These are phyloP conservation scores for Blennius ocellaris DNA, from an alignment of 2,113 vertebrate genomes.

Conservation along the genomic window DNA sequence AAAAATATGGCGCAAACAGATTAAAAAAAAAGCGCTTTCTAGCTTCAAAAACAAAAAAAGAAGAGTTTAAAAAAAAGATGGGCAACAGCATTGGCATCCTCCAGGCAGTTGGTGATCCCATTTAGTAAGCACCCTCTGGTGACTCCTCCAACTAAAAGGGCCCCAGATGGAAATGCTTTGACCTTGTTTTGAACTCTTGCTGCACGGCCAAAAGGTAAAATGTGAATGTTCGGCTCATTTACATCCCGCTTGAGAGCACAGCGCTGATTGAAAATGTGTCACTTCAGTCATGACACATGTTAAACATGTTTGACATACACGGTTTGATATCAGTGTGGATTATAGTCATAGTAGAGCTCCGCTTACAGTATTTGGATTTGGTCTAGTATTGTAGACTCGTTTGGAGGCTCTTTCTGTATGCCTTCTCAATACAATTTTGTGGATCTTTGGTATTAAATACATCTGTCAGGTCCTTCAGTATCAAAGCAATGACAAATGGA, in stretches of 20 bases:
- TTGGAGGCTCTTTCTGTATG: no score
- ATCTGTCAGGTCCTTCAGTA: slow-evolving; percentile 4
- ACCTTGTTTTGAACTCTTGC: slow-evolving; percentile 68
- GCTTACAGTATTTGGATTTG: no score
- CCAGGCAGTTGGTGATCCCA: slow-evolving; percentile 72
- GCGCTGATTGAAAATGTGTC: slow-evolving; percentile 1
- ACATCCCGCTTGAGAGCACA: slow-evolving; percentile 15
- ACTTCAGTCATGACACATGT: slow-evolving; percentile 14
- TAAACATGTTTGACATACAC: background rate
- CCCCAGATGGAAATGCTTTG: slow-evolving; percentile 70
- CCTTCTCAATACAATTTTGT: no score
- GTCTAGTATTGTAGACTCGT: no score
- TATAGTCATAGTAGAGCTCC: background rate
- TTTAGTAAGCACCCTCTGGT: slow-evolving; percentile 71
- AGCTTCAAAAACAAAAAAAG: slow-evolving; percentile 10
- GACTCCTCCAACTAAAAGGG: slow-evolving; percentile 67
- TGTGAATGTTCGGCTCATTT: slow-evolving; percentile 52
- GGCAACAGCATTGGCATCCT: slow-evolving; percentile 59
- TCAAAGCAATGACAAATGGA: background rate
- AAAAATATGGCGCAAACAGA: slow-evolving; percentile 16
- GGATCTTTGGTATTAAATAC: no score
- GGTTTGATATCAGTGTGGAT: slow-evolving; percentile 1
- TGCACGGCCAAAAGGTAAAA: slow-evolving; percentile 56
- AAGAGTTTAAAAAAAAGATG: slow-evolving; percentile 9
- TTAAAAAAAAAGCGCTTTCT: slow-evolving; percentile 29